phyloP scores from a whole-genome alignment of 1,140 invertebrate genomes.

The Lucilia cuprina region DNA sequence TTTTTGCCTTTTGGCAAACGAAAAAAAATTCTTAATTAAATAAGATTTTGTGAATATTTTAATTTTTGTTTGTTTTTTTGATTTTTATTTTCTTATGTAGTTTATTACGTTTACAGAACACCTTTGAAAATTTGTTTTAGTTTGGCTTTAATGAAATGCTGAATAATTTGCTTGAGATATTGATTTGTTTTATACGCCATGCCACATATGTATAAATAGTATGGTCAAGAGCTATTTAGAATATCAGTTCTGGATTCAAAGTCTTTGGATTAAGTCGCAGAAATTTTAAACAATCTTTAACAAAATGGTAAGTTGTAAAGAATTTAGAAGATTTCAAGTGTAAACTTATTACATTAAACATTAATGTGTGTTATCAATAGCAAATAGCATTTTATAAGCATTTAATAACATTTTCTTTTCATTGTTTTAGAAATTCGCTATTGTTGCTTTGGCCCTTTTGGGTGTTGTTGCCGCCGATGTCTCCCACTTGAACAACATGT shows the following conservation, averaged over 20 bases:
- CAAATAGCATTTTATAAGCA: no score
- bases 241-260: conserved; percentile 26
- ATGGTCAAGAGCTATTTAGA: background rate
- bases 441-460: conserved; percentile 27
- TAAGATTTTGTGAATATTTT: conserved; percentile 8
- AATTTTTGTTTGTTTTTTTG: background rate
- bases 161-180: background rate
- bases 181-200: background rate
- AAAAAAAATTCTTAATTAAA: conserved; percentile 9
- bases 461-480: conserved; percentile 41
- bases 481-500: conserved; percentile 54
- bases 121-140: background rate
- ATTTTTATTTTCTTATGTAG: background rate
- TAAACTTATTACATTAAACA: no score
- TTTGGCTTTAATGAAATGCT: background rate
- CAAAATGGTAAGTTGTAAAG: conserved; percentile 23
- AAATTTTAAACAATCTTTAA: background rate
- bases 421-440: conserved; percentile 22
- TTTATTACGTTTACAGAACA: background rate
- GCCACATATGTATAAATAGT: conserved; percentile 1
- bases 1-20: background rate
- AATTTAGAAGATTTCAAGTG: no score
- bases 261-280: conserved; percentile 19
- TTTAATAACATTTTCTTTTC: background rate
- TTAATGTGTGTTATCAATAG: background rate